Evolutionary conservation across 2,797 vertebrate genomes (phyloP), one percentile per base, ranked within the genome.

Genomic region (Danio kyathit): DNA sequence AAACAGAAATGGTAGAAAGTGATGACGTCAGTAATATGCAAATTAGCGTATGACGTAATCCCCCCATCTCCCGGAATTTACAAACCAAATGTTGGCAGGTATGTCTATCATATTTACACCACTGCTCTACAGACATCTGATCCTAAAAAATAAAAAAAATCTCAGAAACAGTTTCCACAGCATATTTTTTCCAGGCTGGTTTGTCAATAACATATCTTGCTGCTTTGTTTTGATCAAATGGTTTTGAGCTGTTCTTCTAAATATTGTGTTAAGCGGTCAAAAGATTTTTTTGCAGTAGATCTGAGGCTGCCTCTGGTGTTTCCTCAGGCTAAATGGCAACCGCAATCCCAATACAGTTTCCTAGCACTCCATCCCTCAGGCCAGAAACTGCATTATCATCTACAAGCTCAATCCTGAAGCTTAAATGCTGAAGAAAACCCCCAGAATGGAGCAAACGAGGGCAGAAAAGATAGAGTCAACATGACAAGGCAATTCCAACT

Each of bases 321-420:
- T 85, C 88, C 87, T 78, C 82, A 74, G 86, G 85, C 87, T 76
- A 83, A 86, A 86, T 57, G 21, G 66, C 60, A 77, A 70, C 57
- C 75, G 74, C 71, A 83, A 76, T 76, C 64, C 60, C 75, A n/a
- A 56, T 76, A 64, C 57, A 14, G 75, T 40, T 76, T 38, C 29
- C 48, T 14, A 75, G 69, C 57, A 38, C 29, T 43, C 38, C 56
- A 17, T 48, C 64, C 72, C 51, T 63, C 48, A 67, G 82, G 75
- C 51, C 65, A 69, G 17, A 76, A 80, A 79, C 80, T 84, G 14
- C 59, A 48, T 51, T 43, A 59, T 17, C 76, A 60, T 67, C 67
- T 17, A 71, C 54, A n/a, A 11, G 13, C 74, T 43, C 57, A 49
- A 60, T n/a, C 48, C 29, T 66, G 7, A 77, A 43, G 19, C 11